These are phyloP conservation scores for Drosophila rellima DNA, from an alignment of 2,888 invertebrate species.

Conservation along the genomic window DNA sequence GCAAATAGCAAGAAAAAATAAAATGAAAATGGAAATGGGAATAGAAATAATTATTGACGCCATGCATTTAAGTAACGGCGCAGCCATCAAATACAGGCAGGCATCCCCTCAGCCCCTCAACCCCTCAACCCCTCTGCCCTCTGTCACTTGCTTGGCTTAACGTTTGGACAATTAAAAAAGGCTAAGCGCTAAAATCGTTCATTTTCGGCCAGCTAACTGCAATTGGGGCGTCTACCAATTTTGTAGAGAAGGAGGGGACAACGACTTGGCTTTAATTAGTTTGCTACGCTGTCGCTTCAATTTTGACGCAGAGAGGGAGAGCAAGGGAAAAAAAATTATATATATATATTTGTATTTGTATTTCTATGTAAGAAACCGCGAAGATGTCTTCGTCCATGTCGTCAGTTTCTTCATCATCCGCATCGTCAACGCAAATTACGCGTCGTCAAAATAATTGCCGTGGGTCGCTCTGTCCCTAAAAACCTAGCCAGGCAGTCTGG, in stretches of 20 bases:
- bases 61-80: slow-evolving; percentile 59
- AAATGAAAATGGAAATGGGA: slow-evolving; percentile 20
- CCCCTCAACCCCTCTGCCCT: not conserved
- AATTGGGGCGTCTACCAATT: slow-evolving; percentile 35
- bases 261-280: slow-evolving; percentile 73
- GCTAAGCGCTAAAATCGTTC: slow-evolving; percentile 80
- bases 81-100: slow-evolving; percentile 58
- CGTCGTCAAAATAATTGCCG: slow-evolving; percentile 80
- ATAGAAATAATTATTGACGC: slow-evolving; percentile 63
- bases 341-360: not conserved
- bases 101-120: slow-evolving; percentile 1
- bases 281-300: slow-evolving; percentile 75
- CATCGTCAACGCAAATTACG: slow-evolving; percentile 77
- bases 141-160: not conserved
- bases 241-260: slow-evolving; percentile 5
- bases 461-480: slow-evolving; percentile 60
- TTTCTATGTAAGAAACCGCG: slow-evolving; percentile 48
- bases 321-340: slow-evolving; percentile 9
- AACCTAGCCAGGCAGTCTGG: slow-evolving; percentile 12
- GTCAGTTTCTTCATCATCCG: slow-evolving; percentile 66
- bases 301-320: slow-evolving; percentile 57
- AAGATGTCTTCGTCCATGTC: slow-evolving; percentile 47
- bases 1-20: slow-evolving; percentile 14
- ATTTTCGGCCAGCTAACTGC: slow-evolving; percentile 68
- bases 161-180: slow-evolving; percentile 77